phyloP scores from a whole-genome alignment of 2,888 invertebrate species.

The Hedychridium roseum region DNA sequence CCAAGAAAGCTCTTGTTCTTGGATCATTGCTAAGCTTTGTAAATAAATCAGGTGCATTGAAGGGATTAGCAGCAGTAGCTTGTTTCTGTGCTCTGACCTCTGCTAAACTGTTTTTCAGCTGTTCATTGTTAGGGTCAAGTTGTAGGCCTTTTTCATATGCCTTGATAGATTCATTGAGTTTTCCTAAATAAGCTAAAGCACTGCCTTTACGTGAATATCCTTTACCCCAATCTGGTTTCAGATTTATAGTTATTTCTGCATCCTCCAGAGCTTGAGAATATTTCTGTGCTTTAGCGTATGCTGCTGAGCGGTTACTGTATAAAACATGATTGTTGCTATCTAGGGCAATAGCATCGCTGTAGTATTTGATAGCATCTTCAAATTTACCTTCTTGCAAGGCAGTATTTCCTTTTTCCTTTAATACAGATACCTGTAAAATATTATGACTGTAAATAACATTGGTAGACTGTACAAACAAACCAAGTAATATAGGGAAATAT shows the following conservation, averaged over 20 bases:
- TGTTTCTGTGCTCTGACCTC: slow-evolving; percentile 67
- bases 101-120: slow-evolving; percentile 73
- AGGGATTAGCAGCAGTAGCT: slow-evolving; percentile 64
- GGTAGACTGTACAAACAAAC: not conserved
- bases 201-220: slow-evolving; percentile 90
- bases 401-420: slow-evolving; percentile 89
- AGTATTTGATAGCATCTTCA: slow-evolving; percentile 80
- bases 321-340: slow-evolving; percentile 87
- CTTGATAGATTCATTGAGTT: slow-evolving; percentile 77
- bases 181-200: slow-evolving; percentile 80
- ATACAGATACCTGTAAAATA: slow-evolving; percentile 74
- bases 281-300: slow-evolving; percentile 82
- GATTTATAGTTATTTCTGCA: slow-evolving; percentile 81
- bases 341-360: slow-evolving; percentile 82
- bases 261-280: slow-evolving; percentile 81
- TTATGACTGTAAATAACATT: not conserved
- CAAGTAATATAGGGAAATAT: not conserved
- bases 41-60: slow-evolving; percentile 68
- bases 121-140: slow-evolving; percentile 77
- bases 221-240: slow-evolving; percentile 88
- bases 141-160: slow-evolving; percentile 79
- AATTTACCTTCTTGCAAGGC: slow-evolving; percentile 81
- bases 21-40: slow-evolving; percentile 74
- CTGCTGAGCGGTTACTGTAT: slow-evolving; percentile 91
- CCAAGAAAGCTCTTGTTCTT: slow-evolving; percentile 74